Evolutionary conservation across 2,888 invertebrate species (phyloP).

Genomic region (Apotomis turbidana): DNA sequence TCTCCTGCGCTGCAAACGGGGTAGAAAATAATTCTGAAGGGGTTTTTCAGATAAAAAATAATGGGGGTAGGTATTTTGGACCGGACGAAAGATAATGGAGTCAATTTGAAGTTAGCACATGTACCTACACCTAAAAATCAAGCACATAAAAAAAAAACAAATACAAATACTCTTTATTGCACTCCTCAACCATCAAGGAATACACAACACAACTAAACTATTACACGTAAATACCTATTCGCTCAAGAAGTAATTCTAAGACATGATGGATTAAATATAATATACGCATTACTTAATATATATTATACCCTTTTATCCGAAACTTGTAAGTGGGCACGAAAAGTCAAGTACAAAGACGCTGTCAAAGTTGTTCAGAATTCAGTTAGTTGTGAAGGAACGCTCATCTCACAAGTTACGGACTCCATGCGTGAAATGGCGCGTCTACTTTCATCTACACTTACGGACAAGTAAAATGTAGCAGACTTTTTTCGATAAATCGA

Average conservation of each 20-base stretch:
- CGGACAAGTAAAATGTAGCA: background rate
- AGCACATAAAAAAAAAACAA: no score
- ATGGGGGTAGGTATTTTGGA: no score
- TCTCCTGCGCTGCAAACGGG: constrained; percentile 28
- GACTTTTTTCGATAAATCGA: no score
- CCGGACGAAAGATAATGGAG: no score
- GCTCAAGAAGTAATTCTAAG: no score
- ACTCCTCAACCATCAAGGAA: no score
- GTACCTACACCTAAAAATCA: no score
- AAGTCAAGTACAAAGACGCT: constrained; percentile 30
- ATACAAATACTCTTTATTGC: no score
- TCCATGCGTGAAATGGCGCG: constrained; percentile 29
- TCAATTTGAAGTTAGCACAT: no score
- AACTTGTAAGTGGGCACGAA: constrained; percentile 36
- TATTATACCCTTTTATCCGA: constrained; percentile 22
- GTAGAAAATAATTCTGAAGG: constrained; percentile 27
- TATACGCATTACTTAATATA: constrained; percentile 2
- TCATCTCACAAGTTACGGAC: constrained; percentile 27
- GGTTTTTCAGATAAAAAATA: background rate
- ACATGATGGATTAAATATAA: no score
- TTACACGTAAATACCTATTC: no score
- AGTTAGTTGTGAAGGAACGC: constrained; percentile 35
- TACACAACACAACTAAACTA: no score
- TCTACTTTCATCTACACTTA: constrained; percentile 14
- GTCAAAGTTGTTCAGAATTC: constrained; percentile 32